A percentile compares a stretch with the other conserved stretches of the same genome.
Conservation (phyloP, 2,888 invertebrate species). For the Mimachlamys varia region DNA sequence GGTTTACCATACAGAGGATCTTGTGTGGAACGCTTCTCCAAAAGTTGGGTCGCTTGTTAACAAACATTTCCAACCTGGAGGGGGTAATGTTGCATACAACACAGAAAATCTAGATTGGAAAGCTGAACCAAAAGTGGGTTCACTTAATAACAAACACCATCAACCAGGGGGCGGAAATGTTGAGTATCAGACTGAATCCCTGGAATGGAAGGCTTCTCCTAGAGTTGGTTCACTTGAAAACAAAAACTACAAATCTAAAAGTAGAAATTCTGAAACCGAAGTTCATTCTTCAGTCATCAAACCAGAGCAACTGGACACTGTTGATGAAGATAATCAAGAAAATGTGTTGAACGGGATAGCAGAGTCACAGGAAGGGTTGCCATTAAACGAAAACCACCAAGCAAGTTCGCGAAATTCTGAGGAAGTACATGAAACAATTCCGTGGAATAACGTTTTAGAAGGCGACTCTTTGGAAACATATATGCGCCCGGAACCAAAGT, state of each 20-base stretch:
- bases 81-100: not conserved
- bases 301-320: not conserved
- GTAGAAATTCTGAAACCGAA: not conserved
- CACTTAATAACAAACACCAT: not conserved
- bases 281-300: not conserved
- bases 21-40: not conserved
- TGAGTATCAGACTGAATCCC: not conserved
- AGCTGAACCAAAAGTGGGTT: not conserved
- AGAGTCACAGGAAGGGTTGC: not conserved
- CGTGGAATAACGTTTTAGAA: not conserved
- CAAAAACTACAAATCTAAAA: not conserved
- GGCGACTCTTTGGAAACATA: not conserved
- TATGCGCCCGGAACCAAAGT: not conserved
- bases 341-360: not conserved
- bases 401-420: not conserved
- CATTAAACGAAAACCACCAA: not conserved
- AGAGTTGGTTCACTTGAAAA: not conserved
- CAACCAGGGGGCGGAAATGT: not conserved
- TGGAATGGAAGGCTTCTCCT: not conserved
- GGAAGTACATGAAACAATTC: not conserved
- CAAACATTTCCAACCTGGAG: not conserved
- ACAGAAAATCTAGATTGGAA: not conserved
- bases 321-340: too few relatives aligned
- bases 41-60: not conserved
- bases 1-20: not conserved